A percentile compares a stretch with the other conserved stretches of the same genome.
Conservation (phyloP, 2,113 vertebrate species). For the Tichodroma muraria region DNA sequence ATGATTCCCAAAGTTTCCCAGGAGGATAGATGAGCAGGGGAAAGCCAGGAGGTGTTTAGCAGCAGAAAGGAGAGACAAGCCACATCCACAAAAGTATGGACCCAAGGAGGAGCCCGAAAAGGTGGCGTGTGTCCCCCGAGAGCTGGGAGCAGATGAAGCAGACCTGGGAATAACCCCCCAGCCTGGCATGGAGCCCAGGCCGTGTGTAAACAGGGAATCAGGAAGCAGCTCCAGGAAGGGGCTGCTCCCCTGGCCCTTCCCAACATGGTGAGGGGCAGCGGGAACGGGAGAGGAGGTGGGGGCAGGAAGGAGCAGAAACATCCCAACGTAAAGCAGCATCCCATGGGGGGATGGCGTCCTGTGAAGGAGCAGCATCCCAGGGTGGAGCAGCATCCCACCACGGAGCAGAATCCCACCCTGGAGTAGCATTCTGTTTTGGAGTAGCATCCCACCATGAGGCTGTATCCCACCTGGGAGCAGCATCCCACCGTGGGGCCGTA, state of each 20-base stretch:
- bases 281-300: accelerated
- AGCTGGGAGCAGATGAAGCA: not conserved
- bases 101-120: not conserved
- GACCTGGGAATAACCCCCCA: not conserved
- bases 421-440: no score
- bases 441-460: no score
- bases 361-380: not conserved
- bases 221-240: not conserved
- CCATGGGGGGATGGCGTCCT: not conserved
- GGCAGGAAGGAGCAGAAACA: not conserved
- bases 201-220: conserved; percentile 8
- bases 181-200: not conserved
- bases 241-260: not conserved
- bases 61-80: not conserved
- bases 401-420: not conserved
- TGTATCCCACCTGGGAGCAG: accelerated
- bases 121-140: accelerated
- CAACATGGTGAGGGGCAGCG: accelerated
- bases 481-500: not conserved
- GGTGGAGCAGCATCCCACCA: accelerated
- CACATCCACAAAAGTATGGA: accelerated
- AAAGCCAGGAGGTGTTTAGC: not conserved
- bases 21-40: not conserved
- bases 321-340: not conserved
- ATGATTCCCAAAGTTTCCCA: not conserved